These are phyloP conservation scores for Linepithema humile DNA, from an alignment of 1,140 invertebrate species.

Conservation along the genomic window DNA sequence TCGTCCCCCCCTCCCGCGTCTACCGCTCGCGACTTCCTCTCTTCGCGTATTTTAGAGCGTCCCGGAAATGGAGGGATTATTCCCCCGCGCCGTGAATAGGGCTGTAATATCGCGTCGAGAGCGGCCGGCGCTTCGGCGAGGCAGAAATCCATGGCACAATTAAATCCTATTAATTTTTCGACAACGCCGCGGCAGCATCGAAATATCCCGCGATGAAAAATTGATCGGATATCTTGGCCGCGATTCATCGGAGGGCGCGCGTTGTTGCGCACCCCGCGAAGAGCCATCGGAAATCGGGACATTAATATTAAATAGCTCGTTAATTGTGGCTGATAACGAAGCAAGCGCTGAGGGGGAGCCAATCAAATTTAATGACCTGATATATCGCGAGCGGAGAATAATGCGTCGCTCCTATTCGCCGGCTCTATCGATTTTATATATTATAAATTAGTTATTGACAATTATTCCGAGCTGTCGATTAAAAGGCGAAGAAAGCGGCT, in stretches of 20 bases:
- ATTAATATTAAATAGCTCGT: slow-evolving; percentile 50
- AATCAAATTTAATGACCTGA: slow-evolving; percentile 48
- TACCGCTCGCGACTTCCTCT: neutral
- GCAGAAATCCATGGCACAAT: neutral
- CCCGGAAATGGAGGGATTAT: slow-evolving; percentile 33
- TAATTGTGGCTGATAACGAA: slow-evolving; percentile 46
- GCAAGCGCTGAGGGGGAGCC: slow-evolving; percentile 16
- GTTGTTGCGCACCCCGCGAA: neutral
- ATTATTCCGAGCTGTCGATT: neutral
- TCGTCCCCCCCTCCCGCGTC: neutral
- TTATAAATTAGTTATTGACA: too few relatives aligned
- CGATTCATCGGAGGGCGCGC: neutral
- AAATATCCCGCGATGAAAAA: neutral
- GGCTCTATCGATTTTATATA: too few relatives aligned
- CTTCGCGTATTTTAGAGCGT: neutral
- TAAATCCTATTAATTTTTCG: slow-evolving; percentile 30
- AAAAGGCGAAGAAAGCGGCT: neutral
- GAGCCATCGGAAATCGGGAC: slow-evolving; percentile 44
- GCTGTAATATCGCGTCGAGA: neutral
- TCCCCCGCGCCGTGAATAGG: neutral
- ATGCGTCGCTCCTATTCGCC: neutral
- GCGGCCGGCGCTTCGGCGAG: neutral
- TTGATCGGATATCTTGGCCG: slow-evolving; percentile 14
- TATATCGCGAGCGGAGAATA: slow-evolving; percentile 6
- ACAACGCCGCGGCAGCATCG: neutral